Conservation (phyloP, 2,888 invertebrate species). For the Auanema sp. region DNA sequence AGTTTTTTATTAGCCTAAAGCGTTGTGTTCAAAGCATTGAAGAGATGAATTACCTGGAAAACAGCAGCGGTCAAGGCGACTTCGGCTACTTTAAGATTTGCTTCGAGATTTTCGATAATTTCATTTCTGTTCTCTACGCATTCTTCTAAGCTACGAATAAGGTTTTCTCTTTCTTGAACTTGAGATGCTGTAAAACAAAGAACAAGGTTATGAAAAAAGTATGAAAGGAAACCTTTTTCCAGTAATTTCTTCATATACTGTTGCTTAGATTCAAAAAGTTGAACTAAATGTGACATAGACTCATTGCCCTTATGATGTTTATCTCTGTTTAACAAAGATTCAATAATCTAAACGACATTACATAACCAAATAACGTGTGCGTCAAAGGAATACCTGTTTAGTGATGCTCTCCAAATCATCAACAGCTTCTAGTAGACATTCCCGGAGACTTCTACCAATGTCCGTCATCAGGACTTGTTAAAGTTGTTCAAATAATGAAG, state of each 20-base stretch:
- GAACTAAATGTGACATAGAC: constrained; percentile 27
- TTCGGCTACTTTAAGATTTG: constrained; percentile 46
- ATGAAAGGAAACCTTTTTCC: constrained; percentile 14
- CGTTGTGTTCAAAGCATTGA: constrained; percentile 6
- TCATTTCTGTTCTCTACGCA: constrained; percentile 42
- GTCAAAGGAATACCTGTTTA: constrained; percentile 30
- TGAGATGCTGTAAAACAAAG: constrained; percentile 36
- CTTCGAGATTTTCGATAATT: constrained; percentile 40
- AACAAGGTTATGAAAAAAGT: background rate
- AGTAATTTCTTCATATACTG: constrained; percentile 24
- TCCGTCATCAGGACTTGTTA: background rate
- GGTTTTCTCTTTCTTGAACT: constrained; percentile 47
- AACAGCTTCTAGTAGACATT: constrained; percentile 39
- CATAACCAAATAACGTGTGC: constrained; percentile 1
- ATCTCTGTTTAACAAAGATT: constrained; percentile 39
- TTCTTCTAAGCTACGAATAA: constrained; percentile 39
- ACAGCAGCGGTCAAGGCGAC: constrained; percentile 39
- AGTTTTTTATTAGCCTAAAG: constrained; percentile 51
- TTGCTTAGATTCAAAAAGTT: constrained; percentile 37
- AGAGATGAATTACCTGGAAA: constrained; percentile 35
- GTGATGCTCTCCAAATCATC: constrained; percentile 43
- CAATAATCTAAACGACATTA: constrained; percentile 40
- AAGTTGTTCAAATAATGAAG: too few relatives aligned
- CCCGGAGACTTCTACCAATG: constrained; percentile 35
- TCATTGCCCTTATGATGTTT: constrained; percentile 22